phyloP scores from a whole-genome alignment of 1,140 invertebrate genomes.

The Scaptomyza graminum region DNA sequence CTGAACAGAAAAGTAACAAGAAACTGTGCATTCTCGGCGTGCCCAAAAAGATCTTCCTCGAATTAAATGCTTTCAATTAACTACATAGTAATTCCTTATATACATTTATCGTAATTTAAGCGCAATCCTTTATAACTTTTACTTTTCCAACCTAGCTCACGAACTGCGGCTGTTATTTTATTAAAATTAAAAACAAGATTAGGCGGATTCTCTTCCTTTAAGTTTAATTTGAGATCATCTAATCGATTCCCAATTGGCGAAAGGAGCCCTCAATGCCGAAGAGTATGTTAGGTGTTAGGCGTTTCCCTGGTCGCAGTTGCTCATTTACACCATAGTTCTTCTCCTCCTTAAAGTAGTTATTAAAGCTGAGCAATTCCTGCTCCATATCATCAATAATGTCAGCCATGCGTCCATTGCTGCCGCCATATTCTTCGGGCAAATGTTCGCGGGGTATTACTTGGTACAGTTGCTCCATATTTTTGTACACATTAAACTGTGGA shows the following conservation, averaged over 20 bases:
- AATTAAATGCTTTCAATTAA: too few relatives aligned
- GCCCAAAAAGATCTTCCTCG: constrained; percentile 10
- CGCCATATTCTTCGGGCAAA: constrained; percentile 86
- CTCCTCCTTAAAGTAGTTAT: constrained; percentile 85
- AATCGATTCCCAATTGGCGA: constrained; percentile 82
- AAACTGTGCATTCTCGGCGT: constrained; percentile 85
- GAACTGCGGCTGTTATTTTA: too few relatives aligned
- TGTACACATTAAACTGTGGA: constrained; percentile 84
- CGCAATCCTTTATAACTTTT: too few relatives aligned
- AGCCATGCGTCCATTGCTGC: constrained; percentile 83
- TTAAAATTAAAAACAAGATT: constrained; percentile 3
- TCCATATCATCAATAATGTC: constrained; percentile 85
- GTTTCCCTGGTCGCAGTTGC: constrained; percentile 84
- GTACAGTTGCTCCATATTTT: constrained; percentile 77
- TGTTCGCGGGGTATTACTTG: constrained; percentile 84
- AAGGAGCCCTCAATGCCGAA: constrained; percentile 87
- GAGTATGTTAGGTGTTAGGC: constrained; percentile 84
- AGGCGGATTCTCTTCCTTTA: constrained; percentile 26
- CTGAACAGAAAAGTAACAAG: constrained; percentile 51
- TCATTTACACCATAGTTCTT: constrained; percentile 85
- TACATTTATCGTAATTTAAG: too few relatives aligned
- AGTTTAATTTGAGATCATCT: constrained; percentile 31
- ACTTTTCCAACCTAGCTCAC: too few relatives aligned
- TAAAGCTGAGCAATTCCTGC: constrained; percentile 83
- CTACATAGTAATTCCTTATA: too few relatives aligned